A percentile compares a stretch with the other conserved stretches of the same genome.
phyloP scores from a whole-genome alignment of 2,113 vertebrate genomes.

The Cinclus mexicanus region DNA sequence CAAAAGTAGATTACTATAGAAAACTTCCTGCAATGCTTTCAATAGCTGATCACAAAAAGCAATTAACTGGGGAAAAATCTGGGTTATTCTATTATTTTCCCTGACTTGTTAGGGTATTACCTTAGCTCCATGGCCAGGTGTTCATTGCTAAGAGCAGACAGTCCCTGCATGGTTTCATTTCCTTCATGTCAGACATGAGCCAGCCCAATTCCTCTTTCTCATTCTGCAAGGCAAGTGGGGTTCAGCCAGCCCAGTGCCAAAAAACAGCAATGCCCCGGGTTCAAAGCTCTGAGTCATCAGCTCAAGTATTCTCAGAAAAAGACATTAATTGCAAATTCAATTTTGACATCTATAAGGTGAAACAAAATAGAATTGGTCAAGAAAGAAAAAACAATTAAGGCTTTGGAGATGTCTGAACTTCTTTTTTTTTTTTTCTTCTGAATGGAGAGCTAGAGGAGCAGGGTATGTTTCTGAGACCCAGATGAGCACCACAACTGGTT shows the following conservation, averaged over 20 bases:
- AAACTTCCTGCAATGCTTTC: neutral
- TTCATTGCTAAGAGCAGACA: neutral
- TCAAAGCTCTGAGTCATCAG: neutral
- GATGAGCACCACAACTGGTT: neutral
- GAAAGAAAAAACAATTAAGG: neutral
- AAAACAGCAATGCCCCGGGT: neutral
- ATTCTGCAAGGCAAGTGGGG: no score
- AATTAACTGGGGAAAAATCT: neutral
- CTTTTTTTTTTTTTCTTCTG: neutral
- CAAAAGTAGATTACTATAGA: neutral
- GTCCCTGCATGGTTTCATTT: neutral
- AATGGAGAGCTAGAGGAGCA: neutral
- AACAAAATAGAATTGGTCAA: neutral
- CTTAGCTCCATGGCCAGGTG: neutral
- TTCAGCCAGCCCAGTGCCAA: neutral
- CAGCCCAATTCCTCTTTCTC: neutral
- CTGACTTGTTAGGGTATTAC: neutral
- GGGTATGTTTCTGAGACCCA: neutral
- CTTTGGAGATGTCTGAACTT: neutral
- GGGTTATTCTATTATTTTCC: neutral
- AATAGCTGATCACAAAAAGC: neutral
- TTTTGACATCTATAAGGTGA: neutral
- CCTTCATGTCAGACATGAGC: neutral
- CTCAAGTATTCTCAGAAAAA: neutral
- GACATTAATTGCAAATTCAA: neutral